A percentile compares a stretch with the other conserved stretches of the same genome.
phyloP scores from a whole-genome alignment of 2,797 vertebrate species.

The Poliocrania exsul region DNA sequence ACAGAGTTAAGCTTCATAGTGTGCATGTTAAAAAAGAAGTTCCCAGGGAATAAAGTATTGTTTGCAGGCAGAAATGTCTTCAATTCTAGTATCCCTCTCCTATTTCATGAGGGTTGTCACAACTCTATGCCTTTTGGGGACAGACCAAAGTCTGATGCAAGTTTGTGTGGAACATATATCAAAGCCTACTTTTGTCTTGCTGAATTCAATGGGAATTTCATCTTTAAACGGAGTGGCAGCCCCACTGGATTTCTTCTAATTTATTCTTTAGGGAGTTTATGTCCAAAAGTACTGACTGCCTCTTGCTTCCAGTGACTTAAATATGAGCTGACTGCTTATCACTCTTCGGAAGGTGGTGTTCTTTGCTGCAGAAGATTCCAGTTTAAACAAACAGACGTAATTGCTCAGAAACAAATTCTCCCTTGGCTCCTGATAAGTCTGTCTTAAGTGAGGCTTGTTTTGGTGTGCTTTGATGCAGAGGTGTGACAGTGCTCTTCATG shows the following conservation, averaged over 20 bases:
- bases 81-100: neutral
- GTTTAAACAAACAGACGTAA: neutral
- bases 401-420: neutral
- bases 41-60: neutral
- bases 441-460: neutral
- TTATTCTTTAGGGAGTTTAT: conserved; percentile 41
- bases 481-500: neutral
- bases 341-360: neutral
- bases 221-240: conserved; percentile 35
- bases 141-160: conserved; percentile 27
- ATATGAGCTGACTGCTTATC: conserved; percentile 31
- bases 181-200: conserved; percentile 56
- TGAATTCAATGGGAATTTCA: conserved; percentile 60
- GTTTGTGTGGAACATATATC: neutral
- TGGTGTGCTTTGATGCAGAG: neutral
- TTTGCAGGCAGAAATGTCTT: conserved; percentile 12
- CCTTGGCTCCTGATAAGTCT: neutral
- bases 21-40: neutral
- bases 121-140: conserved; percentile 10
- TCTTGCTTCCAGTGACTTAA: conserved; percentile 9
- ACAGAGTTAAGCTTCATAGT: neutral
- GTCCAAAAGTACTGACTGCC: neutral
- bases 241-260: conserved; percentile 23
- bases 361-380: neutral
- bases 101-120: neutral